Base-by-base conservation (phyloP, 2,797 vertebrate genomes). In the Holocentrus rufus region DNA sequence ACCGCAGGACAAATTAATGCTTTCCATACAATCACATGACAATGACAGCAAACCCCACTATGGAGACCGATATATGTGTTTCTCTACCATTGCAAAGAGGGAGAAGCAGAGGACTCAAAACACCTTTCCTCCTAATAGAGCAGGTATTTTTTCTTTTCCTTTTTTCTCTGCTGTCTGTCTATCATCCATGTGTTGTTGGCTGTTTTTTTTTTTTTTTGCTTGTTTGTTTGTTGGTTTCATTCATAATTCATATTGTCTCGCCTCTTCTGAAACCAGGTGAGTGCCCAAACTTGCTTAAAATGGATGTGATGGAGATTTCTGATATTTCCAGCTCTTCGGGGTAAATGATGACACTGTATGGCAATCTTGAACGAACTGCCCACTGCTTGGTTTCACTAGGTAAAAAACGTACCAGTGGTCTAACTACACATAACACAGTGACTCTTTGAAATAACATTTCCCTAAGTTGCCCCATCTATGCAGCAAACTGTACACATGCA, bases 1-100 rank as follows among this genome's bases (percentile, higher is more conserved):
- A 93, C 93, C 91, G 87, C 93, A 91, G 93, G 94, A 94, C 90
- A 94, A 93, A 91, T 93, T 81, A 89, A 91, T 88, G 91, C 83
- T 87, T 93, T 91, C 90, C 79, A 91, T 86, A 83, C 84, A 90
- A 89, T 90, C 80, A 72, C 79, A 70, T 80, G 85, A 83, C 74
- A 80, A 76, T 87, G 86, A 91, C 81, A 76, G 83, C 67, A 80
- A 85, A 84, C 63, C 79, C 84, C 81, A 79, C 76, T 34, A 59
- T 49, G 61, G 61, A 76, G 63, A 82, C n/a, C 42, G 50, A 69
- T 46, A 50, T 55, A 73, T 74, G 83, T 80, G 36, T 14, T 53
- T 49, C 39, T 65, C 18, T 20, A 80, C 72, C 72, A 80, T 52
- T 79, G 85, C 84, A 44, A 78, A 89, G 15, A 53, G 55, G 67